Evolutionary conservation across 2,888 invertebrate genomes (phyloP).

Genomic region (Chaitophorus viminalis): DNA sequence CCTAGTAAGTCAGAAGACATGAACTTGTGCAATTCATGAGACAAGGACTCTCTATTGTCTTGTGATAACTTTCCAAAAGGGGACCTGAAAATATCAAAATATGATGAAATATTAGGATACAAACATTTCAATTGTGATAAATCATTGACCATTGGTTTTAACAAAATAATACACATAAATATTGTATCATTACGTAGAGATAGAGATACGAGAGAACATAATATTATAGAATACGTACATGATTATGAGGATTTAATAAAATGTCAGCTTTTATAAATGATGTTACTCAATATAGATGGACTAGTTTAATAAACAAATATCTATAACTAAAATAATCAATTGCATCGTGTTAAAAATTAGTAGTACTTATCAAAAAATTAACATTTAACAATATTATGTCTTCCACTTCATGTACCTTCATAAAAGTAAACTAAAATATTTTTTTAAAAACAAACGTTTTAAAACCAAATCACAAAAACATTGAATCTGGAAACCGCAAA

Average conservation of each 20-base stretch:
- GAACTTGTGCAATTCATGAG: constrained; percentile 41
- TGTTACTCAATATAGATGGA: constrained; percentile 1
- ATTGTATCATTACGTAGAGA: neutral
- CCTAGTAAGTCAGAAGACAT: constrained; percentile 41
- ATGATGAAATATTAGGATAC: no score
- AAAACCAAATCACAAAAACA: constrained; percentile 35
- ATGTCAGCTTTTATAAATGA: neutral
- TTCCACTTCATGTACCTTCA: neutral
- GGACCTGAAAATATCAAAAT: constrained; percentile 33
- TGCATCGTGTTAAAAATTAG: neutral
- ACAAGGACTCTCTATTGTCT: constrained; percentile 32
- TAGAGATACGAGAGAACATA: neutral
- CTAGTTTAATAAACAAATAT: neutral
- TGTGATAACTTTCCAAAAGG: constrained; percentile 35
- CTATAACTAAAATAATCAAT: constrained; percentile 10
- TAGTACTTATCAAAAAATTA: neutral
- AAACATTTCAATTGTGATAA: neutral
- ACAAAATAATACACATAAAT: neutral
- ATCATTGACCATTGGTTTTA: neutral
- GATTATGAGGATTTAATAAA: neutral
- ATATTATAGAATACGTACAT: constrained; percentile 38
- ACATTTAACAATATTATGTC: neutral
- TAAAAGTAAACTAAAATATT: constrained; percentile 6
- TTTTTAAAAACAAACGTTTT: constrained; percentile 37
- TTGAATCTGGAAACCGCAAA: constrained; percentile 45